Percentiles rank a stretch among this genome's conserved stretches.
Evolutionary conservation across 1,140 invertebrate genomes (phyloP).

Genomic region (Sinella curviseta): DNA sequence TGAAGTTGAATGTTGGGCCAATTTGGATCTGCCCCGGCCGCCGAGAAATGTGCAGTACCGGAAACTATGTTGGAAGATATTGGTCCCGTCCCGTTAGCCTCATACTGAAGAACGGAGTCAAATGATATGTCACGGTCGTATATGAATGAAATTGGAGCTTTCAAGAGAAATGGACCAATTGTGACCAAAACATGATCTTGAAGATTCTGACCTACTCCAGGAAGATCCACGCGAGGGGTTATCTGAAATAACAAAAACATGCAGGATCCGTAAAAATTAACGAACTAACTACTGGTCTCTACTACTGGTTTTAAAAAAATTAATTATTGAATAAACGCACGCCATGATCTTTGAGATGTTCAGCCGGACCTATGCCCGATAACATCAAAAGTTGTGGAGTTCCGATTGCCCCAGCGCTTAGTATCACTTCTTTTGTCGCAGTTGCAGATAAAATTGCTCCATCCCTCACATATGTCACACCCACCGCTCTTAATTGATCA

Average conservation of each 20-base stretch:
- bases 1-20: slow-evolving; percentile 20
- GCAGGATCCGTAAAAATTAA: not conserved
- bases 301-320: not conserved
- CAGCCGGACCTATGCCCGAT: not conserved
- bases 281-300: not conserved
- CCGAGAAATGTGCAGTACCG: not conserved
- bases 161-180: slow-evolving; percentile 62
- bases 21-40: not conserved
- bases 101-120: not conserved
- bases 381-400: not conserved
- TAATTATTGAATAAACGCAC: not conserved
- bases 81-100: not conserved
- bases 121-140: not conserved
- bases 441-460: not conserved
- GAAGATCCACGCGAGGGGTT: slow-evolving; percentile 56
- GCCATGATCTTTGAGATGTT: not conserved
- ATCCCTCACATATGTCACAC: not conserved
- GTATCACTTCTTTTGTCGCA: not conserved
- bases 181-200: slow-evolving; percentile 63
- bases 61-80: not conserved
- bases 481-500: not conserved
- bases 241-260: slow-evolving; percentile 19
- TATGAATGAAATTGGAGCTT: slow-evolving; percentile 11
- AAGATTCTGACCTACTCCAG: slow-evolving; percentile 76
- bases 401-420: not conserved